Base-by-base conservation (phyloP, 1,140 invertebrate genomes). In the Hestina assimilis region DNA sequence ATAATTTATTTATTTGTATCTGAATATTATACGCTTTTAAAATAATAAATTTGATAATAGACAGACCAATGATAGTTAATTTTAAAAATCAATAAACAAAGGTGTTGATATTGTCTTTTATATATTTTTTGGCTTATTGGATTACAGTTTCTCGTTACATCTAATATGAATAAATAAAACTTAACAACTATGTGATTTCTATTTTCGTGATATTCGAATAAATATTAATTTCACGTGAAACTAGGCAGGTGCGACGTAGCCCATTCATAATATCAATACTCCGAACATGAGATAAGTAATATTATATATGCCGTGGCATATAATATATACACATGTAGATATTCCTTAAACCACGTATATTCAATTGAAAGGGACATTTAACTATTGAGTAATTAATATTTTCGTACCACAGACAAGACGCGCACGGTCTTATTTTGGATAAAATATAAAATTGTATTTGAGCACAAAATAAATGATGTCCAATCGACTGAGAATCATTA, bases 341-440 rank as follows among this genome's bases (percentile, higher is more conserved):
- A 35, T 4, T 35, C 9, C n/a, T 38, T 17, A 9, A 38, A 38
- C 33, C 8, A 9, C 17, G 8, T 38, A 3, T n/a, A 19, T 38
- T 38, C 8, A 17, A 19, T 35, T 3, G 15, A 19, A 38, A 17
- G 8, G 12, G 5, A 7, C 5, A 11, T 4, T 11, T 38, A n/a
- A 17, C 33, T 38, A 38, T 38, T 48, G 29, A 63, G 51, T 60
- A 41, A 60, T 60, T 31, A 28, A 31, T 48, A 45, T 57, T 57
- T 40, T 33, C 51, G 59, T 60, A 54, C 68, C 51, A 67, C 59
- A 62, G 41, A 62, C 58, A 53, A 63, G 56, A 57, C 57, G 52
- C 59, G 43, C 55, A 59, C 68, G 68, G 68, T 68, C 68, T 71
- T 71, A 62, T 68, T 60, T 59, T 26, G 47, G 52, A 64, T 55